Evolutionary conservation across 2,888 invertebrate genomes (phyloP), one percentile per base, ranked within the genome.

Genomic region (Lasioglossum marginatum): DNA sequence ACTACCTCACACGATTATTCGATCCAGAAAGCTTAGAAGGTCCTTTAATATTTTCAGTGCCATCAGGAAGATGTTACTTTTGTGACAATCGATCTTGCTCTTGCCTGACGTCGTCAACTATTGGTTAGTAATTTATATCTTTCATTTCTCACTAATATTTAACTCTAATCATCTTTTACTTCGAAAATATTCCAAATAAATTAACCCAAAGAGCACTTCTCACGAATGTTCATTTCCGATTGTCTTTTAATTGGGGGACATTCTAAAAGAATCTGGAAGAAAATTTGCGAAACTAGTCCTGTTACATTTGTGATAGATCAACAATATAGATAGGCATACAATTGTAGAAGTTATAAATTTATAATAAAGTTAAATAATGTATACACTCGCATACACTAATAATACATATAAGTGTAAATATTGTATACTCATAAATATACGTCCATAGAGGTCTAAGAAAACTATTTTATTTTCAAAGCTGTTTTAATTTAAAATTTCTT

Each of bases 31-130:
- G n/a, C 16, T 14, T 77, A 8, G 60, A 66, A 43, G 73, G 27
- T 23, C 14, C 16, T 12, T 3, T 27, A 6, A 6, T 34, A 12
- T 19, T 0, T 12, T 37, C 52, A 5, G 0, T 70, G 31, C 34
- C 68, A 34, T 82, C 89, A 23, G 88, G 73, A 27, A 91, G 86
- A 83, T 92, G 90, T 79, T 74, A 78, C 43, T 8, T 57, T 8
- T 92, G 92, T 34, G 79, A 85, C 16, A 73, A 82, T 8, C n/a
- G 76, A 10, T 85, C 87, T 14, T 90, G 91, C 37, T 66, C 77
- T 8, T 92, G 92, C 79, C 81, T 92, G 8, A 2, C 34, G 3
- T 12, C 70, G 48, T 8, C 31, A 63, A n/a, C 66, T 1, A 40
- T 5, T 0, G 85, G 85, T 85, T 74, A 73, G 2, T 48, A 10